phyloP scores from a whole-genome alignment of 2,797 vertebrate species.

The Silurus aristotelis region DNA sequence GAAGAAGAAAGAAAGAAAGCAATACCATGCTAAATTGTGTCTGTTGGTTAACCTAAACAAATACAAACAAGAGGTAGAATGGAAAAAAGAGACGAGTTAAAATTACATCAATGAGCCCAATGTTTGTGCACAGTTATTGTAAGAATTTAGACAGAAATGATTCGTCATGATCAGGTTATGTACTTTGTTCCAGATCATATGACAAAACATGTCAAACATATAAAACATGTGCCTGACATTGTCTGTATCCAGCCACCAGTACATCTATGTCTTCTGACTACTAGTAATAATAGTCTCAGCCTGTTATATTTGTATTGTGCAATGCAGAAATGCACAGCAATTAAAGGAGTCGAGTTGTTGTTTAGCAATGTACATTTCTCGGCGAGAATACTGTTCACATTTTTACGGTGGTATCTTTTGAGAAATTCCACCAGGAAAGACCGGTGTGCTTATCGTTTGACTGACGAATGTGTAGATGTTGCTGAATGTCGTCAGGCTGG shows the following conservation, averaged over 20 bases:
- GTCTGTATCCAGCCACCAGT: neutral
- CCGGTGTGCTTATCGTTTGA: neutral
- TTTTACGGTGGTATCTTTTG: neutral
- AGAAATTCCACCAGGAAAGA: slow-evolving; percentile 33
- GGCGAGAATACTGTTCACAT: neutral
- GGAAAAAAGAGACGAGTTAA: no score
- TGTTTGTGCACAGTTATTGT: neutral
- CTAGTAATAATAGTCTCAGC: neutral
- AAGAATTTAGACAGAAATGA: slow-evolving; percentile 22
- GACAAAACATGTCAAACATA: neutral
- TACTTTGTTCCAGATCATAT: neutral
- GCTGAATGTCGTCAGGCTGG: slow-evolving; percentile 73
- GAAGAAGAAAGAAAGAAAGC: no score
- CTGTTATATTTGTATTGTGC: neutral
- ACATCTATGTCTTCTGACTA: neutral
- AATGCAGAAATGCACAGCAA: neutral
- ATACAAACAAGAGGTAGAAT: neutral
- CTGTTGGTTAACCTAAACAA: neutral
- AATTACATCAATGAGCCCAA: neutral
- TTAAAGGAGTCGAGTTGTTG: neutral
- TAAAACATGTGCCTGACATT: neutral
- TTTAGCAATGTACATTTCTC: no score
- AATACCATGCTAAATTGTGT: neutral
- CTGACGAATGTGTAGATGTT: slow-evolving; percentile 37
- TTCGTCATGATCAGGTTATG: neutral